Evolutionary conservation across 2,113 vertebrate genomes (phyloP).

Genomic region (Pyxicephalus adspersus): DNA sequence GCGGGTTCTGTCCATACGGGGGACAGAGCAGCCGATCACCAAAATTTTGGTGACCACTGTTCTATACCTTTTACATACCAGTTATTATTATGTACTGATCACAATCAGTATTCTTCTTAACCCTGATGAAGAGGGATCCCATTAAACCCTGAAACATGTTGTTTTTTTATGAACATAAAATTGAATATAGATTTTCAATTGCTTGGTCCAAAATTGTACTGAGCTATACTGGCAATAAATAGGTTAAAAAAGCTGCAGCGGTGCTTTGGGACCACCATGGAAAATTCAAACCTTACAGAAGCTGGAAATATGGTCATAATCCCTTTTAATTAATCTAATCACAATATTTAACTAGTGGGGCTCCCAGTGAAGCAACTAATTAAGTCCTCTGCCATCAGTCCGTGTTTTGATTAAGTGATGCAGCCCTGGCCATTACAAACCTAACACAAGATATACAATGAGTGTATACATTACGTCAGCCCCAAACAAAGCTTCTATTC

Average conservation of each 20-base stretch:
- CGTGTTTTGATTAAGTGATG: constrained; percentile 41
- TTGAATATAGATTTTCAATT: too few species aligned
- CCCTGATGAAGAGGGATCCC: too few species aligned
- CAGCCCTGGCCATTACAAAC: constrained; percentile 3
- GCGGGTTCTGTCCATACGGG: too few species aligned
- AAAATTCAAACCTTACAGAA: constrained; percentile 34
- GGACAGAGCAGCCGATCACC: too few species aligned
- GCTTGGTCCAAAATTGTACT: neutral
- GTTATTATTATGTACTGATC: too few species aligned
- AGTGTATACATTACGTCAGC: constrained; percentile 49
- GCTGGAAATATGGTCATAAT: constrained; percentile 21
- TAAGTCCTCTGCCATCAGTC: constrained; percentile 19
- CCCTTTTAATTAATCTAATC: constrained; percentile 47
- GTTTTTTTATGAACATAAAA: too few species aligned
- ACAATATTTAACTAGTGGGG: constrained; percentile 44
- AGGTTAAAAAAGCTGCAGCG: constrained; percentile 14
- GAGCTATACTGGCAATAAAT: neutral
- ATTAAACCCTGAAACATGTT: too few species aligned
- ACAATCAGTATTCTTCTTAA: too few species aligned
- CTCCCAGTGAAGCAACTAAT: constrained; percentile 27
- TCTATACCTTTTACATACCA: too few species aligned
- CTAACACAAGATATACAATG: constrained; percentile 34
- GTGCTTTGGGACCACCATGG: constrained; percentile 22
- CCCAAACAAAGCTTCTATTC: constrained; percentile 44
- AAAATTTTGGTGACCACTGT: too few species aligned